These are phyloP conservation scores for Aphidius ervi DNA, from an alignment of 1,140 invertebrate genomes.

Conservation along the genomic window DNA sequence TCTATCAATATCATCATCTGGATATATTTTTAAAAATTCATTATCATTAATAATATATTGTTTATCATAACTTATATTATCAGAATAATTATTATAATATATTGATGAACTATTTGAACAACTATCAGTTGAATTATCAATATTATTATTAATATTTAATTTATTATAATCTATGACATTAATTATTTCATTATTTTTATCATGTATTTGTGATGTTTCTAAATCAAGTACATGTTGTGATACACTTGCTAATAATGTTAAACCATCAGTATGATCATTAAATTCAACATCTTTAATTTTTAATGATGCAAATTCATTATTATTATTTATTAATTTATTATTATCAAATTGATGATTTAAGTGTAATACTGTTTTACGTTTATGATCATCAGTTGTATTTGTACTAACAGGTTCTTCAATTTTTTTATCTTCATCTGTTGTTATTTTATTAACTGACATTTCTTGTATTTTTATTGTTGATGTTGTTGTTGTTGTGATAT, in stretches of 20 bases:
- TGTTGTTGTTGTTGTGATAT: conserved; percentile 1
- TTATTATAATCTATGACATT: conserved; percentile 42
- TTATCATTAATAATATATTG: conserved; percentile 21
- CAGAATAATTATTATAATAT: conserved; percentile 16
- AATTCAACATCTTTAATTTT: conserved; percentile 32
- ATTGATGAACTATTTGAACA: conserved; percentile 19
- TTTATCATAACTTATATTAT: conserved; percentile 15
- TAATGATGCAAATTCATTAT: neutral
- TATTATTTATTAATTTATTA: neutral
- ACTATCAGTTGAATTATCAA: conserved; percentile 18
- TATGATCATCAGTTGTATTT: conserved; percentile 13
- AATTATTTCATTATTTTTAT: conserved; percentile 28
- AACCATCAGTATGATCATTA: conserved; percentile 41
- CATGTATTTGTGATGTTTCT: neutral
- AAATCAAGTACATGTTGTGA: conserved; percentile 33
- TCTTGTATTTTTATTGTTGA: neutral
- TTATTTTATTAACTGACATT: neutral
- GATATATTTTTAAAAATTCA: conserved; percentile 34
- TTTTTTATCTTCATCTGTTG: neutral
- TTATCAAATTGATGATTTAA: conserved; percentile 7
- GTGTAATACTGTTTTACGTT: conserved; percentile 10
- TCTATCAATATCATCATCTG: conserved; percentile 37
- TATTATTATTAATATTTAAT: neutral
- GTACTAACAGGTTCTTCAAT: conserved; percentile 1
- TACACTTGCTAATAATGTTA: conserved; percentile 46